A percentile compares a stretch with the other conserved stretches of the same genome.
Conservation (phyloP, 2,113 vertebrate genomes). For the Oncorhynchus masou region DNA sequence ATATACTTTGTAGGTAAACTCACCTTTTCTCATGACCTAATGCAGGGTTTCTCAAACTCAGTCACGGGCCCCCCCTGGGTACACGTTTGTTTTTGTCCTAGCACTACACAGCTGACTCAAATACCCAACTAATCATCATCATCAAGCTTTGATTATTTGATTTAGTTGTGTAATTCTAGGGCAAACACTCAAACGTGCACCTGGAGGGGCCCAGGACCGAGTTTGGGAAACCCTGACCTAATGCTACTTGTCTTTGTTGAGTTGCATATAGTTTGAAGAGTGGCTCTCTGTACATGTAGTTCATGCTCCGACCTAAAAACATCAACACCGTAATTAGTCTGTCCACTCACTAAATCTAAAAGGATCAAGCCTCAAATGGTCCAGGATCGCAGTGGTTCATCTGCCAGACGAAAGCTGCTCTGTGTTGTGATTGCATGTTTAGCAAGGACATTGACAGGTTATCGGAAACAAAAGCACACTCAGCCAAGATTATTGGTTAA, state of each 20-base stretch:
- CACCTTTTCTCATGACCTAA: conserved; percentile 19
- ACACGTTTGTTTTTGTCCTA: no score
- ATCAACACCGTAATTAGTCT: conserved; percentile 29
- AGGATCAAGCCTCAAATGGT: conserved; percentile 18
- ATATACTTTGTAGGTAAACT: conserved; percentile 39
- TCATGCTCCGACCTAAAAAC: conserved; percentile 47
- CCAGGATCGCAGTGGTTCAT: conserved; percentile 34
- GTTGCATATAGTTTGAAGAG: conserved; percentile 61
- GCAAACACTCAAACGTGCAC: no score
- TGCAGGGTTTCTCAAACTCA: no score
- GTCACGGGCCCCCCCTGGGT: no score
- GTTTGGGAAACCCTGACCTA: neutral
- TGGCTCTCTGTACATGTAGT: conserved; percentile 33
- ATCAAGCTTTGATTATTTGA: no score
- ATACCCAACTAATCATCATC: no score
- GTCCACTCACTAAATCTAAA: conserved; percentile 30
- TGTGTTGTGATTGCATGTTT: conserved; percentile 20
- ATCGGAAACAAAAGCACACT: conserved; percentile 22
- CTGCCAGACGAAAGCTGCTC: conserved; percentile 17
- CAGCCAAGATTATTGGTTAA: conserved; percentile 28
- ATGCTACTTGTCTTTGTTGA: conserved; percentile 40
- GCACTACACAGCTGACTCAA: no score
- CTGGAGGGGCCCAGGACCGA: no score
- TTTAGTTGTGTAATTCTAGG: no score
- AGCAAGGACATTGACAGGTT: conserved; percentile 30